These are phyloP conservation scores for Pheosia tremula DNA, from an alignment of 2,888 invertebrate species.

Conservation along the genomic window DNA sequence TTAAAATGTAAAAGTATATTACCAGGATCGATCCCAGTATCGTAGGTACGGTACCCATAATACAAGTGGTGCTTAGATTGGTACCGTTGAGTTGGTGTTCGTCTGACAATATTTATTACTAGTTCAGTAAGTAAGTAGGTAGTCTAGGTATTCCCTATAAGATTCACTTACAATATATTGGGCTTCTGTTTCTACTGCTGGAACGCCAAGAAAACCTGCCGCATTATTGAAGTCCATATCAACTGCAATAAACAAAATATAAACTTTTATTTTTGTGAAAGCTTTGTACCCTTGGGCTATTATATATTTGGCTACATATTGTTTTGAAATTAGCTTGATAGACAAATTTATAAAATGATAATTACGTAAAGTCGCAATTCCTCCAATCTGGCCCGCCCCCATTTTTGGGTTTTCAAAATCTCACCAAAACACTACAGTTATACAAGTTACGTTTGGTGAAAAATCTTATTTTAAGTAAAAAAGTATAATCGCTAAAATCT, in stretches of 20 bases:
- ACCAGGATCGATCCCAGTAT: too few relatives aligned
- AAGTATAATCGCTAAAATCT: background rate
- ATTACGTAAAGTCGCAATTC: constrained; percentile 58
- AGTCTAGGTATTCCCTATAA: background rate
- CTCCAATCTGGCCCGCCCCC: constrained; percentile 66
- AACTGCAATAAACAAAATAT: constrained; percentile 51
- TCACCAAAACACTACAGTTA: background rate
- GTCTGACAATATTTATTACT: background rate
- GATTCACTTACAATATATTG: constrained; percentile 63
- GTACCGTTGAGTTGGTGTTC: too few relatives aligned
- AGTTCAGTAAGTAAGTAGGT: too few relatives aligned
- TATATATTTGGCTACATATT: too few relatives aligned
- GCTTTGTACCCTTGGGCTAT: too few relatives aligned
- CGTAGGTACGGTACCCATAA: too few relatives aligned
- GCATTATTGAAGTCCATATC: constrained; percentile 73
- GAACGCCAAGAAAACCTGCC: constrained; percentile 59
- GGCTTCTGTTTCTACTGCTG: constrained; percentile 55
- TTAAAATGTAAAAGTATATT: too few relatives aligned
- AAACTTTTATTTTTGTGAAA: too few relatives aligned
- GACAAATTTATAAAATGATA: background rate
- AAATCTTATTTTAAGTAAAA: background rate
- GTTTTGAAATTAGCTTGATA: too few relatives aligned
- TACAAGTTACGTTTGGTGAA: background rate
- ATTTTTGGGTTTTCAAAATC: constrained; percentile 34
- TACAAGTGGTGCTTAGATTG: too few relatives aligned